Conservation (phyloP, 2,888 invertebrate species). For the Tipula confusa region DNA sequence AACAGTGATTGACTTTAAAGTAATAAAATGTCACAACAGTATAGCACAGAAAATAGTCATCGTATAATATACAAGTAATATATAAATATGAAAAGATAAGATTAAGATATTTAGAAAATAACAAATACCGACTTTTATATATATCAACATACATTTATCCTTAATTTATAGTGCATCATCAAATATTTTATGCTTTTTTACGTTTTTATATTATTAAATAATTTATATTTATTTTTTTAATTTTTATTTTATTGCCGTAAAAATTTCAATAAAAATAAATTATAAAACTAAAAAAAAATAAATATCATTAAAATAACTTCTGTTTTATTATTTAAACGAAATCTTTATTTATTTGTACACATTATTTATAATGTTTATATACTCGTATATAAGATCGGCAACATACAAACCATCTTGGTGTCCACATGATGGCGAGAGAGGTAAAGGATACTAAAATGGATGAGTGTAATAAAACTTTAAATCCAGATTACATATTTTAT, state of each 20-base stretch:
- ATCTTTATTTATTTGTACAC: background rate
- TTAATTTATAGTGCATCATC: slow-evolving; percentile 20
- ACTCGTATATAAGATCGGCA: background rate
- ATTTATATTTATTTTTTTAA: slow-evolving; percentile 20
- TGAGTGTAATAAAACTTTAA: background rate
- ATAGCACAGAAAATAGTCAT: background rate
- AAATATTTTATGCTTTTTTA: slow-evolving; percentile 7
- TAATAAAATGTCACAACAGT: background rate
- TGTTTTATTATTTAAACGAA: slow-evolving; percentile 20
- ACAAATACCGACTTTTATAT: background rate
- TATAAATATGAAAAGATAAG: no score
- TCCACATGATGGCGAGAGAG: background rate
- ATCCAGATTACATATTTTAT: slow-evolving; percentile 15
- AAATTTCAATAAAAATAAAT: slow-evolving; percentile 25
- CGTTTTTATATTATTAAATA: slow-evolving; percentile 20
- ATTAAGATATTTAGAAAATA: background rate
- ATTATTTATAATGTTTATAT: slow-evolving; percentile 12
- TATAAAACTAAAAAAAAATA: background rate
- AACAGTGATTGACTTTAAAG: background rate
- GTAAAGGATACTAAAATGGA: background rate
- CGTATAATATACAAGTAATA: background rate
- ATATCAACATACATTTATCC: background rate
- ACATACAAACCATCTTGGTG: background rate
- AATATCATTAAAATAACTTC: slow-evolving; percentile 25
- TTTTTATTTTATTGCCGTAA: slow-evolving; percentile 20